Evolutionary conservation across 2,797 vertebrate species (phyloP).

Genomic region (Karalla daura): DNA sequence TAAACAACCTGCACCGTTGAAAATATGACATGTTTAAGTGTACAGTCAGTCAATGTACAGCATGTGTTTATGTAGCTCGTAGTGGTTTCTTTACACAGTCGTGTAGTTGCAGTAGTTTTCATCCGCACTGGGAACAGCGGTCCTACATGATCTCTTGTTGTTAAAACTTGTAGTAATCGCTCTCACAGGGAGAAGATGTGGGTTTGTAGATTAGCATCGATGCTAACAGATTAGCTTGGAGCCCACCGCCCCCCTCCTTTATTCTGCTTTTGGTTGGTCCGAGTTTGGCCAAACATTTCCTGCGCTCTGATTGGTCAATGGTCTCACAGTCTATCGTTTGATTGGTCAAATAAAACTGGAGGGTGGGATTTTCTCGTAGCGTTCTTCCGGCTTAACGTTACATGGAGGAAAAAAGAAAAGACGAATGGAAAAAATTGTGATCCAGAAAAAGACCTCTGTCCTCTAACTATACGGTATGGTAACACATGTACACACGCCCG

Average conservation of each 20-base stretch:
- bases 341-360: constrained; percentile 58
- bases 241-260: background rate
- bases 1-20: too few relatives aligned
- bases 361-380: constrained; percentile 33
- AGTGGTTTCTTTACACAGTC: too few relatives aligned
- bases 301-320: constrained; percentile 49
- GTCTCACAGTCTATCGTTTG: background rate
- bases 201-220: too few relatives aligned
- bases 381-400: constrained; percentile 79
- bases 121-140: too few relatives aligned
- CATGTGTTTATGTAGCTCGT: too few relatives aligned
- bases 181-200: too few relatives aligned
- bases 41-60: too few relatives aligned
- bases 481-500: constrained; percentile 30
- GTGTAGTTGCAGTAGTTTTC: too few relatives aligned
- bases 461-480: constrained; percentile 68
- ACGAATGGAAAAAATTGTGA: constrained; percentile 83
- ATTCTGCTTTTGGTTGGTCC: background rate
- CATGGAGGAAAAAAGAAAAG: constrained; percentile 82
- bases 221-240: too few relatives aligned
- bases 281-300: constrained; percentile 20
- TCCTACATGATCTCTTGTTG: too few relatives aligned
- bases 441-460: constrained; percentile 65
- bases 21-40: too few relatives aligned
- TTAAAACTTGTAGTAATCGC: too few relatives aligned